Percentiles rank a stretch among this genome's conserved stretches.
These are phyloP conservation scores for Papilio machaon DNA, from an alignment of 1,140 invertebrate species.

Conservation along the genomic window DNA sequence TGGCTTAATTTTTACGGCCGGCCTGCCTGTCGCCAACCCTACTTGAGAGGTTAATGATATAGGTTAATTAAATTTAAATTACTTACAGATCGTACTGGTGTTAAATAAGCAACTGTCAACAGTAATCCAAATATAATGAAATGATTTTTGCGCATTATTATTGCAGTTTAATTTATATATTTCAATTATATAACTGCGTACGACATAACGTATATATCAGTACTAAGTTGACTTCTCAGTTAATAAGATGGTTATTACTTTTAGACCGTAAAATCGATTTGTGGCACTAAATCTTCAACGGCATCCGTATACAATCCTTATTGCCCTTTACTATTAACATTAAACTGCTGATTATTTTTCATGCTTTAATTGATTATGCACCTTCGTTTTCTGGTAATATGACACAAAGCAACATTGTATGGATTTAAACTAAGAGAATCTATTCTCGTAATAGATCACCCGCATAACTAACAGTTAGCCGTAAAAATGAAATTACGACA, in stretches of 20 bases:
- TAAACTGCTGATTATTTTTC: slow-evolving; percentile 32
- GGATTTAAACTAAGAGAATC: too few species aligned
- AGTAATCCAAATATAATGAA: slow-evolving; percentile 15
- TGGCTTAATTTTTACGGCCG: too few species aligned
- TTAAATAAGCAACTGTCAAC: background rate
- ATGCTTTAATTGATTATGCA: background rate
- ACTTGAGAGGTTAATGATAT: too few species aligned
- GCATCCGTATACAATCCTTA: slow-evolving; percentile 38
- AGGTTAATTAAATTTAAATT: background rate
- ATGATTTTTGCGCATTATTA: background rate
- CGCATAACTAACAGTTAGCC: too few species aligned
- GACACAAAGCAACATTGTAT: background rate
- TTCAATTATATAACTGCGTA: background rate
- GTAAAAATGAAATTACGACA: too few species aligned
- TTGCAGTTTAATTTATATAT: background rate
- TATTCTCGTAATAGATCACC: too few species aligned
- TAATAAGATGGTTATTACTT: slow-evolving; percentile 31
- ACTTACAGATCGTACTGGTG: slow-evolving; percentile 18
- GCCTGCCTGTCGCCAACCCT: too few species aligned
- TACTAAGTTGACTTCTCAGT: slow-evolving; percentile 8
- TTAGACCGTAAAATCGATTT: slow-evolving; percentile 42
- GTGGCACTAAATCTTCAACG: slow-evolving; percentile 32
- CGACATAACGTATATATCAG: slow-evolving; percentile 15
- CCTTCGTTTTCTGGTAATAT: slow-evolving; percentile 22
- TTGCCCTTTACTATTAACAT: slow-evolving; percentile 31